Evolutionary conservation across 2,888 invertebrate genomes (phyloP).

Genomic region (Orchesella flavescens): DNA sequence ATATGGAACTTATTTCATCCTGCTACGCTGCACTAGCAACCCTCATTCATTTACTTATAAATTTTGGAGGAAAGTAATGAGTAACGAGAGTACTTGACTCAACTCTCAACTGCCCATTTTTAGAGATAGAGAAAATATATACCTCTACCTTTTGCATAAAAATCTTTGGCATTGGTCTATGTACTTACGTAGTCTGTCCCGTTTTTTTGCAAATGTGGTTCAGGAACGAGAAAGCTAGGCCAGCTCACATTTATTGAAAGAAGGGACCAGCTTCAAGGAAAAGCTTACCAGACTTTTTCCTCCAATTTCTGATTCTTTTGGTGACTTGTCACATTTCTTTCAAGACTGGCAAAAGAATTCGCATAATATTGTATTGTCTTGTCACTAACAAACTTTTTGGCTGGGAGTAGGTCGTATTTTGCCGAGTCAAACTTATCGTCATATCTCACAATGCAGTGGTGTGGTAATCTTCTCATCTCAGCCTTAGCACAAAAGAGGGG

Average conservation of each 20-base stretch:
- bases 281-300: background rate
- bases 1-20: background rate
- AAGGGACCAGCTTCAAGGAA: background rate
- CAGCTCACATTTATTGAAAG: constrained; percentile 12
- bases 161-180: background rate
- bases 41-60: background rate
- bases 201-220: background rate
- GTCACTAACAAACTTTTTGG: background rate
- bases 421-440: constrained; percentile 17
- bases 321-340: constrained; percentile 44
- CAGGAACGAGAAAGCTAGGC: background rate
- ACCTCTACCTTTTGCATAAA: background rate
- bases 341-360: constrained; percentile 31
- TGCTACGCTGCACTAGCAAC: background rate
- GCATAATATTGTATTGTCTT: background rate
- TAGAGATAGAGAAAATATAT: background rate
- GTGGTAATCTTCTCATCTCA: background rate
- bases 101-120: background rate
- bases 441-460: constrained; percentile 14
- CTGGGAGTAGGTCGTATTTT: constrained; percentile 3
- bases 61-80: background rate
- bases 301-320: background rate
- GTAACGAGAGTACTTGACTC: too few relatives aligned
- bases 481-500: background rate
- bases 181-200: background rate